Base-by-base conservation (phyloP, 2,888 invertebrate genomes). In the Schrankia costaestrigalis region DNA sequence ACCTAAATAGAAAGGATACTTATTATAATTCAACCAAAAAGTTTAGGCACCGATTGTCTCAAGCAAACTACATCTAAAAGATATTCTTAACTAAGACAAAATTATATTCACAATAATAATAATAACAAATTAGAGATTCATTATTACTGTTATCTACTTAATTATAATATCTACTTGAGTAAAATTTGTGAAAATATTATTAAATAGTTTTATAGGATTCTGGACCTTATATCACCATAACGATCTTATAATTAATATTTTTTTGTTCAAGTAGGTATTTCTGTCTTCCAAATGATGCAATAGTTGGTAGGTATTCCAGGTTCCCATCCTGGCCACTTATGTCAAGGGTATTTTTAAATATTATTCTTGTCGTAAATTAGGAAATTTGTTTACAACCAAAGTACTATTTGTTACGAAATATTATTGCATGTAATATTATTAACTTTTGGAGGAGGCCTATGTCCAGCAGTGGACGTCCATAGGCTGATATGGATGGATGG, bases 31-130 rank as follows among this genome's bases (percentile, higher is more conserved):
- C n/a, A n/a, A n/a, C n/a, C n/a, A n/a, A 62, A 56, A 63, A 63
- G 69, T 71, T 49, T 80, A 80, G 78, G 80, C 82, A 81, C 82
- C 73, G 60, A 65, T 70, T 63, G 53, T 71, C 69, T 61, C 50
- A 70, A 80, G 81, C 81, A 52, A 68, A 61, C 78, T 80, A 80
- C 71, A 42, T 62, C 74, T 78, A 78, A 50, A 43, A 45, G 29
- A 38, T 51, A 42, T 48, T 33, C 52, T 55, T 63, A 50, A 36
- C 35, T 17, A 18, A 40, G 43, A 40, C 41, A 43, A 50, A 42
- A 40, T 23, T 34, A 49, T 41, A 51, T 38, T 52, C 46, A 46
- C 54, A 46, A 39, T 35, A 56, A 44, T 40, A 55, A 33, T 22
- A 23, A 48, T 54, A 54, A 48, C 48, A 57, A 59, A 45, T 41